Conservation (phyloP, 30 jellyfish, hydroid and myxozoan species). For the Rhopilema esculentum region DNA sequence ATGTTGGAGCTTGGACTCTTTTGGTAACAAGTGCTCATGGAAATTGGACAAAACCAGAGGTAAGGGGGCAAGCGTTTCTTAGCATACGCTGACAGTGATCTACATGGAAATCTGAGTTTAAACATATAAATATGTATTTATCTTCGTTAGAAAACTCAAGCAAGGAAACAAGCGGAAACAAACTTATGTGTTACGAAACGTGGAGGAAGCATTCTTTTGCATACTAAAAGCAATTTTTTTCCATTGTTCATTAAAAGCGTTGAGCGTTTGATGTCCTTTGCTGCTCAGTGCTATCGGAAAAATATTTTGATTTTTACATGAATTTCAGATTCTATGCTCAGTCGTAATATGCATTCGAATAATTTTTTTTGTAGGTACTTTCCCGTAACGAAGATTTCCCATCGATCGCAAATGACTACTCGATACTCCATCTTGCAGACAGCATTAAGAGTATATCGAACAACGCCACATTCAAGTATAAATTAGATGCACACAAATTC, state of each 20-base stretch:
- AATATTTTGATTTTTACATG: no score
- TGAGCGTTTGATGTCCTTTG: no score
- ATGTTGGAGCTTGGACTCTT: conserved; percentile 88
- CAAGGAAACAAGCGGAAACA: not conserved
- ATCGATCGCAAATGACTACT: conserved; percentile 72
- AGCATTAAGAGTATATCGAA: conserved; percentile 74
- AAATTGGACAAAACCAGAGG: conserved; percentile 90
- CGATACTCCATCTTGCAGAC: conserved; percentile 82
- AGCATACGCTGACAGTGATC: not conserved
- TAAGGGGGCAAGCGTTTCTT: not conserved
- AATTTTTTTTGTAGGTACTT: conserved; percentile 49
- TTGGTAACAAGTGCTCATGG: conserved; percentile 81
- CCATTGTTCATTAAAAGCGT: not conserved
- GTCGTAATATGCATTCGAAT: not conserved
- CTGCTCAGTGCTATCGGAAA: no score
- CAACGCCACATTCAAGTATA: conserved; percentile 68
- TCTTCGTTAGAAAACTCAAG: no score
- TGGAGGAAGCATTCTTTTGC: not conserved
- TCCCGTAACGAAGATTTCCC: conserved; percentile 77
- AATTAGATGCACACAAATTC: conserved; percentile 71
- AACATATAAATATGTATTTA: no score
- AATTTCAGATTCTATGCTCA: not conserved
- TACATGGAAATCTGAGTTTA: not conserved
- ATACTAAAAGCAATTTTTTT: not conserved
- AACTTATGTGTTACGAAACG: no score